Conservation (phyloP, 2,113 vertebrate species). For the Cettia cetti region DNA sequence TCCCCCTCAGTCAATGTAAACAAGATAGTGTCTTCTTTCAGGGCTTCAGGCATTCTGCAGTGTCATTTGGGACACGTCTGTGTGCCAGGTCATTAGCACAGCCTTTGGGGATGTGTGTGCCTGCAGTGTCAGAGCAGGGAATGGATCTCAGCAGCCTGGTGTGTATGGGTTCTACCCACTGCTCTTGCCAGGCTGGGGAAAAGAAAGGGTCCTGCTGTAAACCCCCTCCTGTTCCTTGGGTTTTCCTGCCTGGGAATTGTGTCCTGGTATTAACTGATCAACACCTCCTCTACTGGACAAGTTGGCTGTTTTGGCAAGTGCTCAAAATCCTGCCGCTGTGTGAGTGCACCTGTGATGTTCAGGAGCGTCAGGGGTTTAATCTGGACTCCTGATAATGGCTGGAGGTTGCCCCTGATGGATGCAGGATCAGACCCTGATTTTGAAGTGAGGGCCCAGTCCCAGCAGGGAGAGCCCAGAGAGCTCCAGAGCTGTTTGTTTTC, state of each 20-base stretch:
- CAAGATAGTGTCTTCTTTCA: conserved; percentile 46
- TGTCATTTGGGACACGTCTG: conserved; percentile 17
- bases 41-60: neutral
- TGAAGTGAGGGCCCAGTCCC: neutral
- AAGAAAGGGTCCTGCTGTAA: neutral
- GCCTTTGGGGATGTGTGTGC: neutral
- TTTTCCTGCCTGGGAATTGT: neutral
- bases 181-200: neutral
- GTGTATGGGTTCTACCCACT: neutral
- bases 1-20: neutral
- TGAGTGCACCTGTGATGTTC: conserved; percentile 10
- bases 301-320: neutral
- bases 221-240: neutral
- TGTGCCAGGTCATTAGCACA: conserved; percentile 7
- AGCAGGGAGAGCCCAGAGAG: neutral
- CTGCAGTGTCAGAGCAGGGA: neutral
- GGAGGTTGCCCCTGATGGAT: neutral
- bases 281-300: neutral
- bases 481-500: neutral
- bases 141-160: neutral
- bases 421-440: neutral
- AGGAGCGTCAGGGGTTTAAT: neutral
- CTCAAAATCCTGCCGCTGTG: neutral
- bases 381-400: neutral
- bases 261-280: neutral